Base-by-base conservation (phyloP, 2,797 vertebrate species). In the Menidia menidia region DNA sequence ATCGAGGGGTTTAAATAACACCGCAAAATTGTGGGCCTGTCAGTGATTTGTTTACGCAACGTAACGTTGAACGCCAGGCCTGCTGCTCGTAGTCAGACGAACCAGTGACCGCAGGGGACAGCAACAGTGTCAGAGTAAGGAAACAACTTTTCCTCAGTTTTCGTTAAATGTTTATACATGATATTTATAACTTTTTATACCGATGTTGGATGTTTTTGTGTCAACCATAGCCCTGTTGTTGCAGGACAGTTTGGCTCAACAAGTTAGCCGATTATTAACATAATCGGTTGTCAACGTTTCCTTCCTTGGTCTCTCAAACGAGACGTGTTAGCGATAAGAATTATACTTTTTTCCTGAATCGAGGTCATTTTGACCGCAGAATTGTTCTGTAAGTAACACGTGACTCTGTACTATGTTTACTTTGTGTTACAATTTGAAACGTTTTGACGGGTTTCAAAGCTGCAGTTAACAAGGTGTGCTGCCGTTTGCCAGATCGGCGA, bases 81-180 rank as follows among this genome's bases (percentile, higher is more conserved):
- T 77, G 0, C 43, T 50, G 10, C 4, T 31, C 35, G 44, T 8
- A 42, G 42, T 64, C 43, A 78, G 55, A 68, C 15, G 1, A 54
- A 19, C 43, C 9, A 50, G 35, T 56, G 15, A 48, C 57, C 12
- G 47, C 12, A 43, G 35, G 12, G 39, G n/a, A 10, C 16, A 6
- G 64, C 62, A 31, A 52, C 48, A 16, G 33, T 42, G 35, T 25
- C 13, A 60, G 84, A 85, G 89, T 85, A 87, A 83, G 87, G 74
- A 19, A 48, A 60, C 25, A 31, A 50, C 6, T 15, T 65, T 14
- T 57, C 10, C 1, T 5, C 0, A 18, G 2, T 59, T 3, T 4
- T 0, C 31, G 5, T 56, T 3, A 44, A 31, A 11, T 50, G 6
- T 32, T 8, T 6, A 11, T 0, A 10, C 42, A 3, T 41, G 25